Base-by-base conservation (phyloP, 2,888 invertebrate genomes). In the Drosophila falleni region DNA sequence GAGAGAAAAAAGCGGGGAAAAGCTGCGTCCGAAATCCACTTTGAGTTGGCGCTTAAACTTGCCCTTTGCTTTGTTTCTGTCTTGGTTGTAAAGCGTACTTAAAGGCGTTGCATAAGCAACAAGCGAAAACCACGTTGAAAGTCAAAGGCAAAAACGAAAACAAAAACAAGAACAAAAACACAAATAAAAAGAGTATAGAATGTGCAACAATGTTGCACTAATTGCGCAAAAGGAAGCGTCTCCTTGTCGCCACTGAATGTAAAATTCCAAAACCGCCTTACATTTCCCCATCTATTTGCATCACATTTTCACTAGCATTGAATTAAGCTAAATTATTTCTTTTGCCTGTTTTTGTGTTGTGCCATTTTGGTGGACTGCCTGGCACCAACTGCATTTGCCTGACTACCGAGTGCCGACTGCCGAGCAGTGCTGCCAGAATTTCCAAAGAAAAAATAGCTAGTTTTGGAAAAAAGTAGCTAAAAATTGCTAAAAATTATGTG, bases 151-250 rank as follows among this genome's bases (percentile, higher is more conserved):
- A 46, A 19, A 41, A 41, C 23, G 26, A 31, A 39, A 49, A 44
- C 13, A 49, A 39, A 35, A 66, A 41, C 0, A 33, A 33, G 19
- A 1, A 19, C n/a, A n/a, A n/a, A n/a, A n/a, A 23, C 26, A 44
- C 35, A 46, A 53, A 15, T 26, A 11, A 23, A 49, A 31, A 9
- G 11, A 4, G 33, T 5, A 44, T 51, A 64, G 71, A 70, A 83
- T 78, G 63, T 76, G 61, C 78, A 90, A 90, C 90, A 90, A 90
- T 90, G 89, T 89, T 83, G 85, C 90, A 89, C 90, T 90, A 90
- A 90, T 90, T 90, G 90, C 88, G 83, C 74, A 79, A 81, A 78
- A 90, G 87, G 91, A 90, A 90, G 80, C 77, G 76, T 63, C 85
- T 70, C 53, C 61, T 42, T 66, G 75, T 79, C 76, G 79, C 76